These are phyloP conservation scores for Harpalus rufipes DNA, from an alignment of 2,888 invertebrate species.

Conservation along the genomic window DNA sequence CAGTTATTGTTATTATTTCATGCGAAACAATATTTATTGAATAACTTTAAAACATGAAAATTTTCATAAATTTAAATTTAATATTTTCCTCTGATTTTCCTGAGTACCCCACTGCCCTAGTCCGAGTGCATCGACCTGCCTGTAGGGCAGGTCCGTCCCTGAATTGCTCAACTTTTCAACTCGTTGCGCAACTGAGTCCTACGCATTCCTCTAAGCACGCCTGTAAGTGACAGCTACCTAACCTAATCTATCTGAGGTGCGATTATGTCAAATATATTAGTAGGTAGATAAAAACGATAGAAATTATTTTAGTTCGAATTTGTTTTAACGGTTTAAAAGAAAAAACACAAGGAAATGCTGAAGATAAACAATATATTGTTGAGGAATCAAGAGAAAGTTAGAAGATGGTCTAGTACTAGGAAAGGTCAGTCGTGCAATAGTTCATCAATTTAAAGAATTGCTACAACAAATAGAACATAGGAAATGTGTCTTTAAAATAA, in stretches of 20 bases:
- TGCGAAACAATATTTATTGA: too few relatives aligned
- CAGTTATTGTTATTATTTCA: too few relatives aligned
- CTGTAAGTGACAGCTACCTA: conserved; percentile 26
- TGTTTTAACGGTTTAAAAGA: conserved; percentile 30
- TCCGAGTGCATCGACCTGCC: conserved; percentile 59
- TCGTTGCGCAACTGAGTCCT: conserved; percentile 57
- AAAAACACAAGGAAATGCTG: conserved; percentile 9
- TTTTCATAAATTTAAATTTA: background rate
- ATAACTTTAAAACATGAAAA: too few relatives aligned
- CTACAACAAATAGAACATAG: background rate
- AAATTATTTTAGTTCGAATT: background rate
- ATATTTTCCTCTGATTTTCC: conserved; percentile 1
- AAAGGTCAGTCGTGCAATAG: conserved; percentile 30
- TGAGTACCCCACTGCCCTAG: conserved; percentile 45
- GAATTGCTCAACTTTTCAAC: conserved; percentile 48
- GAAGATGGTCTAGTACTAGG: background rate
- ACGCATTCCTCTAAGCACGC: conserved; percentile 61
- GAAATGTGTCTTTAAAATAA: background rate
- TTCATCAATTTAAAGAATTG: conserved; percentile 36
- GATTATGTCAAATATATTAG: background rate
- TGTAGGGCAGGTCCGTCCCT: conserved; percentile 52
- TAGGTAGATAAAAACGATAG: background rate
- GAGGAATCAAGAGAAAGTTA: conserved; percentile 2
- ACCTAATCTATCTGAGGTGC: background rate
- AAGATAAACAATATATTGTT: conserved; percentile 5